phyloP scores from a whole-genome alignment of 2,797 vertebrate species.

The Squalus acanthias region DNA sequence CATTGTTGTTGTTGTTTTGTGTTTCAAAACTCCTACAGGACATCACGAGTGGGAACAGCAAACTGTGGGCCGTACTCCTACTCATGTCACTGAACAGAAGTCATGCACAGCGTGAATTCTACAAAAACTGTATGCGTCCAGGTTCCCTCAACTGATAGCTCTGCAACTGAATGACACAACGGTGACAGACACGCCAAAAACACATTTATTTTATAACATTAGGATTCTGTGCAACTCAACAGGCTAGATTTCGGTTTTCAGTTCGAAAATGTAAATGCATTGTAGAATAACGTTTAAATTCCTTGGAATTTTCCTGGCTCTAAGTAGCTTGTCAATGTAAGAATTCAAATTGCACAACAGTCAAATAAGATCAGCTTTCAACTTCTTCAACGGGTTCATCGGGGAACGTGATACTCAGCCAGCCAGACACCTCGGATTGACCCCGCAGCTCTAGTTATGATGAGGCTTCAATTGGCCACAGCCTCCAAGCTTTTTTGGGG shows the following conservation, averaged over 20 bases:
- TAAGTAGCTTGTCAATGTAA: neutral
- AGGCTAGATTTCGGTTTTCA: neutral
- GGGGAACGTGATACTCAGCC: neutral
- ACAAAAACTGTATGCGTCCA: neutral
- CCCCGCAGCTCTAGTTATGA: neutral
- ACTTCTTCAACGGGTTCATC: neutral
- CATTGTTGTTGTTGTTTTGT: neutral
- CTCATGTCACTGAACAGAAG: neutral
- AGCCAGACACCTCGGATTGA: neutral
- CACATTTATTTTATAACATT: neutral
- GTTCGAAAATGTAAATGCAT: neutral
- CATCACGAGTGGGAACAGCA: neutral
- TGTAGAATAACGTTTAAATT: neutral
- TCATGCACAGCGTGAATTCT: neutral
- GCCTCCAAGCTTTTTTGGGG: neutral
- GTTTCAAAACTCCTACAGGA: neutral
- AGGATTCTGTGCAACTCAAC: neutral
- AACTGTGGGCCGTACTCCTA: neutral
- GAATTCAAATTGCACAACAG: neutral
- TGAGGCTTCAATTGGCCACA: neutral
- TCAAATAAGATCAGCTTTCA: neutral
- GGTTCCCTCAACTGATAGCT: neutral
- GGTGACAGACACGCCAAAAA: neutral
- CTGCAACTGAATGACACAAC: too few species aligned
- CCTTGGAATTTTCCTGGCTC: neutral